Base-by-base conservation (phyloP, 2,797 vertebrate species). In the Sebastolobus altivelis region DNA sequence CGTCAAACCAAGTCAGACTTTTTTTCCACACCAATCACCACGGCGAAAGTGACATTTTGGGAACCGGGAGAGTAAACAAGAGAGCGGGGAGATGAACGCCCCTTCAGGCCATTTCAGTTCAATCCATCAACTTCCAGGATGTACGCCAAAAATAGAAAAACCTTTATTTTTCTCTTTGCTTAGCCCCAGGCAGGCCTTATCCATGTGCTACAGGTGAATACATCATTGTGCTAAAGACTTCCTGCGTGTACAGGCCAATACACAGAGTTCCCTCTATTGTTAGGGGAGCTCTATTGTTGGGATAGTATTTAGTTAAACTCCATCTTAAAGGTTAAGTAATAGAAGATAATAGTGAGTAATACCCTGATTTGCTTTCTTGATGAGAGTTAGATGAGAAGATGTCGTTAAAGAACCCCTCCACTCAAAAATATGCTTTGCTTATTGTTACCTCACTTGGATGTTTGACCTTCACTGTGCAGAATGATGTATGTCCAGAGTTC, bases 121-220 rank as follows among this genome's bases (percentile, higher is more conserved):
- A 85, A 72, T 82, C 87, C 85, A 80, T 89, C 87, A 73, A 72
- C 87, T 88, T 92, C 89, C 81, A 84, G 81, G 84, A 85, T 75
- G 49, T 75, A 79, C n/a, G 18, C 83, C 86, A 85, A 89, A 90
- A 79, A 86, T 61, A 89, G 72, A 78, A 83, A 75, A 76, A 63
- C 18, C 37, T 22, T 65, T 60, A n/a, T 31, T 62, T 76, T 63
- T 63, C 12, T 72, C 73, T 75, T 59, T 49, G 78, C 84, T 72
- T 52, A 65, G 62, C 73, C 74, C 60, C 69, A 52, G 66, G 61
- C 73, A 74, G 75, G 79, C 69, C 76, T 83, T 74, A 63, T 70
- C 9, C 4, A 43, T 22, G 54, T 67, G 58, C 72, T 67, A n/a
- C 75, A 81, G 79, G 69, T 76, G 82, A 69, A 82, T 12, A 68